Conservation (phyloP, 2,888 invertebrate species). For the Chrysomela aeneicollis region DNA sequence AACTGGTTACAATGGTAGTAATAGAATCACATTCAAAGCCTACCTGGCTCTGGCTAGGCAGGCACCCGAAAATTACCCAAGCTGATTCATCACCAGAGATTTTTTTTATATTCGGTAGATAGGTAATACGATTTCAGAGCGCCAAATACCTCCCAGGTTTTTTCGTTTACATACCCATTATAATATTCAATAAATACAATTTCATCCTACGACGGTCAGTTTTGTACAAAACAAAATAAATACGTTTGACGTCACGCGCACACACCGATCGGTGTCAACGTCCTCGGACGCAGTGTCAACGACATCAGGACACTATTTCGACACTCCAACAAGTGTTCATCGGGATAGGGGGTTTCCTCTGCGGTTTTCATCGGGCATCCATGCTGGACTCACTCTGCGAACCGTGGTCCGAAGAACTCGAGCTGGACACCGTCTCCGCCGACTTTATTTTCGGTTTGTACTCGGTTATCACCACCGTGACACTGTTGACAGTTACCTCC, state of each 20-base stretch:
- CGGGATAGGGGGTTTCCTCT: background rate
- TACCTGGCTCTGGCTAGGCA: background rate
- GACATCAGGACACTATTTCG: constrained; percentile 16
- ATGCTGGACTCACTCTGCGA: constrained; percentile 62
- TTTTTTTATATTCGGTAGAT: background rate
- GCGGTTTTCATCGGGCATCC: constrained; percentile 58
- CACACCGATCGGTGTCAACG: background rate
- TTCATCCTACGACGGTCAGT: constrained; percentile 9
- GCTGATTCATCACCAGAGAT: background rate
- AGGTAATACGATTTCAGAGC: background rate
- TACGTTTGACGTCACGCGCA: constrained; percentile 40
- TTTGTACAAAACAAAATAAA: constrained; percentile 35
- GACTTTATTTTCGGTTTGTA: constrained; percentile 79
- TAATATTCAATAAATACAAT: background rate
- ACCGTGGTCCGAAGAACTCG: constrained; percentile 61
- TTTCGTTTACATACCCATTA: background rate
- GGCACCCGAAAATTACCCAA: background rate
- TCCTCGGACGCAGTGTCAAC: constrained; percentile 43
- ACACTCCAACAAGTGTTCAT: constrained; percentile 10
- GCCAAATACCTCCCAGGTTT: background rate
- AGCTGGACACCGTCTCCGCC: constrained; percentile 57
- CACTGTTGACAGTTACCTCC: constrained; percentile 96
- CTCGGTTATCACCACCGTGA: constrained; percentile 97
- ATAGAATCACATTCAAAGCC: background rate
- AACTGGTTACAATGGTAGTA: background rate